phyloP scores from a whole-genome alignment of 1,140 invertebrate genomes.

The Rhopalosiphum maidis region DNA sequence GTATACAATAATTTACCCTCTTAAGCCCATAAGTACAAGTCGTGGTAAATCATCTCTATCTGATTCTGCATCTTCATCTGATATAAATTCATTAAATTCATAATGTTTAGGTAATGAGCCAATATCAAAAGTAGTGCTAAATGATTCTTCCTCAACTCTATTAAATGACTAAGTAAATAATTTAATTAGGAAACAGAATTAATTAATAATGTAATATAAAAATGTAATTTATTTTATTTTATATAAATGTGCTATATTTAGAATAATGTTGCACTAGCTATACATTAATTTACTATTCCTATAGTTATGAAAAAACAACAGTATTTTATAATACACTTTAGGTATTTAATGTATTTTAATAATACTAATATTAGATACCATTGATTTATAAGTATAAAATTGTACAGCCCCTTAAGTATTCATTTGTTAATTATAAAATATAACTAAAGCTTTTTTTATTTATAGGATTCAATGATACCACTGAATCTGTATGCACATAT shows the following conservation, averaged over 20 bases:
- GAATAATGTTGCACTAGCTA: neutral
- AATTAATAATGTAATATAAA: neutral
- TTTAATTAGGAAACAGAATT: neutral
- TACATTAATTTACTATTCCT: neutral
- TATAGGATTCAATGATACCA: no score
- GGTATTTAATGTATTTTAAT: no score
- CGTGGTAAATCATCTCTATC: slow-evolving; percentile 75
- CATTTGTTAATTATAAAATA: no score
- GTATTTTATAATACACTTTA: neutral
- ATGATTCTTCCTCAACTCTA: slow-evolving; percentile 67
- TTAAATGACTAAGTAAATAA: slow-evolving; percentile 42
- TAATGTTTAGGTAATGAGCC: slow-evolving; percentile 93
- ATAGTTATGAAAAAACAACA: neutral
- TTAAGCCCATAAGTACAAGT: slow-evolving; percentile 93
- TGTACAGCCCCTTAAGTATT: no score
- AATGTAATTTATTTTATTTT: neutral
- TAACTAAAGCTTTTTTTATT: no score
- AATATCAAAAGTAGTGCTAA: slow-evolving; percentile 69
- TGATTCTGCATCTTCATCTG: slow-evolving; percentile 71
- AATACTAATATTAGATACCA: no score
- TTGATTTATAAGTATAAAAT: no score
- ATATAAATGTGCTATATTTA: neutral
- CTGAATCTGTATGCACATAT: neutral
- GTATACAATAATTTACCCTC: slow-evolving; percentile 71
- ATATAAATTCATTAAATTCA: slow-evolving; percentile 86